Base-by-base conservation (phyloP, 2,888 invertebrate genomes). In the Pteria penguin region DNA sequence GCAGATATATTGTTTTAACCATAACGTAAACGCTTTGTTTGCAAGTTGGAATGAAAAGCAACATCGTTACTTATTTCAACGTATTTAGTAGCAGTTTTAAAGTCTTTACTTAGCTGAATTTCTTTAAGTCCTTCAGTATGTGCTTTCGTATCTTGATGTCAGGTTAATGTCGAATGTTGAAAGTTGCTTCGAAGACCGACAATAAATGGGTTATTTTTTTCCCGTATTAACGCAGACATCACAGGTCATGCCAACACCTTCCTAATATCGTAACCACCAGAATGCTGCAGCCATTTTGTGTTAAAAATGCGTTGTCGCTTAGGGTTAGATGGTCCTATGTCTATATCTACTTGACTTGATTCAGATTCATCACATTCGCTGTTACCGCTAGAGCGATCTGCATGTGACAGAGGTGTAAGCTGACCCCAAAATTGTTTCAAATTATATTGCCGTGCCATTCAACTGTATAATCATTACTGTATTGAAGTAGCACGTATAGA, bases 1-100 rank as follows among this genome's bases (percentile, higher is more conserved):
- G n/a, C 33, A n/a, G 24, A 63, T 63, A 14, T 63, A n/a, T 33
- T 3, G n/a, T 63, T 33, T 63, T 63, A 31, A 11, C n/a, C 63
- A 63, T 63, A 2, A n/a, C n/a, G n/a, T n/a, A n/a, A n/a, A 63
- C 63, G 26, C 62, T 32, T 4, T 8, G 4, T 55, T 55, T 55
- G 55, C 55, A n/a, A n/a, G n/a, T n/a, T n/a, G n/a, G n/a, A n/a
- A n/a, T n/a, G n/a, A n/a, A n/a, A n/a, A n/a, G n/a, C n/a, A n/a
- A n/a, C n/a, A n/a, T n/a, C n/a, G n/a, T n/a, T n/a, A n/a, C n/a
- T n/a, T n/a, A n/a, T n/a, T n/a, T n/a, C n/a, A n/a, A n/a, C n/a
- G n/a, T n/a, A n/a, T n/a, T n/a, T n/a, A n/a, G n/a, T n/a, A n/a
- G n/a, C n/a, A n/a, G n/a, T n/a, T n/a, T 55, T 55, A 18, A 18